phyloP scores from a whole-genome alignment of 2,888 invertebrate species.

The Nezara viridula region DNA sequence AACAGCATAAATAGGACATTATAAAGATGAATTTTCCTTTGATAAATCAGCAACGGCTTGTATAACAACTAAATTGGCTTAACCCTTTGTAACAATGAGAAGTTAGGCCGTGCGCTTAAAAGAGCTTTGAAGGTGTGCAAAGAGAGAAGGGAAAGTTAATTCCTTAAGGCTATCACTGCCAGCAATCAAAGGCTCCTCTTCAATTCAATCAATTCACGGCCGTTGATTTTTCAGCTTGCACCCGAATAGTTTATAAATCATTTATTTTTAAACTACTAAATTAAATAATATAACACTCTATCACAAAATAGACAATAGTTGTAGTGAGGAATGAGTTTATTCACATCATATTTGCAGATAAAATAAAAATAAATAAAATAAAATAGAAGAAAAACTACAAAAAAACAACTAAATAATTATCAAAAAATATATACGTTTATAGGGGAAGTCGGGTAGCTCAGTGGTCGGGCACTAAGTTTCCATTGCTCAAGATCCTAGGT shows the following conservation, averaged over 20 bases:
- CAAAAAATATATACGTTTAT: too few relatives aligned
- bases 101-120: neutral
- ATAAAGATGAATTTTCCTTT: neutral
- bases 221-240: neutral
- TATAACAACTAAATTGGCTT: neutral
- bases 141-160: neutral
- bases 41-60: neutral
- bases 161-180: neutral
- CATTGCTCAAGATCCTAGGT: too few relatives aligned
- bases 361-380: too few relatives aligned
- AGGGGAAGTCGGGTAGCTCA: too few relatives aligned
- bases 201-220: neutral
- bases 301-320: too few relatives aligned
- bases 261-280: too few relatives aligned
- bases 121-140: constrained; percentile 11
- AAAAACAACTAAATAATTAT: too few relatives aligned
- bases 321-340: too few relatives aligned
- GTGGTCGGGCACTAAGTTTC: too few relatives aligned
- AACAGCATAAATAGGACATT: neutral
- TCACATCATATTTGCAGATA: too few relatives aligned
- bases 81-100: neutral
- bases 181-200: neutral
- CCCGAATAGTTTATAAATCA: neutral
- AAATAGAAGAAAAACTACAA: too few relatives aligned
- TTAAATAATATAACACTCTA: too few relatives aligned